Base-by-base conservation (phyloP, 2,113 vertebrate species). In the Clarias macrocephalus region DNA sequence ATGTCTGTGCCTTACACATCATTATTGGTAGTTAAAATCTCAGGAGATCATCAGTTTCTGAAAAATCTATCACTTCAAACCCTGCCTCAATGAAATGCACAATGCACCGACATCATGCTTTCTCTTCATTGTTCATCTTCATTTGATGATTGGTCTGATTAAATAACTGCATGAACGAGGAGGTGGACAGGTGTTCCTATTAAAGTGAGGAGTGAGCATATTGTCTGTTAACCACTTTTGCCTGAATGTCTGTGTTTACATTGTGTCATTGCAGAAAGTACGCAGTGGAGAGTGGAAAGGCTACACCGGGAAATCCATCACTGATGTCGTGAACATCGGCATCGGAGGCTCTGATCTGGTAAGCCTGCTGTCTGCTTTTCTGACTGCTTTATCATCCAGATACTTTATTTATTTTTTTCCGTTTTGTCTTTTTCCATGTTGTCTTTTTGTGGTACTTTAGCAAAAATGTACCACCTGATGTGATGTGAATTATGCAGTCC, bases 311-410 rank as follows among this genome's bases (percentile, higher is more conserved):
- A 98, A 98, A 91, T 6, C 96, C 88, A 99, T 99, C 88, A 97
- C 96, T 0, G 98, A 99, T 37, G 94, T 99, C 25, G 95, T 99
- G 89, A 99, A 99, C 82, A 87, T 99, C 0, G 98, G 98, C 54
- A 99, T 99, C 0, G 98, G 98, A 25, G 98, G 98, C 89, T 99
- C 98, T 62, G 98, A 99, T 88, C 94, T 99, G 95, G 98, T 99
- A 91, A 95, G 96, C n/a, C n/a, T n/a, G n/a, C n/a, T n/a, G n/a
- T n/a, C n/a, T n/a, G n/a, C n/a, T n/a, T n/a, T n/a, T n/a, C n/a
- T n/a, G n/a, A n/a, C 13, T n/a, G 59, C 57, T 30, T 37, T 37
- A 30, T 84, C 42, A 19, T 76, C 59, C 21, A 33, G 30, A 48
- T 9, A 19, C 5, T 57, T 18, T 28, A 0, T 18, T 6, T 16